Base-by-base conservation (phyloP, 2,113 vertebrate genomes). In the Nyctereutes procyonoides region DNA sequence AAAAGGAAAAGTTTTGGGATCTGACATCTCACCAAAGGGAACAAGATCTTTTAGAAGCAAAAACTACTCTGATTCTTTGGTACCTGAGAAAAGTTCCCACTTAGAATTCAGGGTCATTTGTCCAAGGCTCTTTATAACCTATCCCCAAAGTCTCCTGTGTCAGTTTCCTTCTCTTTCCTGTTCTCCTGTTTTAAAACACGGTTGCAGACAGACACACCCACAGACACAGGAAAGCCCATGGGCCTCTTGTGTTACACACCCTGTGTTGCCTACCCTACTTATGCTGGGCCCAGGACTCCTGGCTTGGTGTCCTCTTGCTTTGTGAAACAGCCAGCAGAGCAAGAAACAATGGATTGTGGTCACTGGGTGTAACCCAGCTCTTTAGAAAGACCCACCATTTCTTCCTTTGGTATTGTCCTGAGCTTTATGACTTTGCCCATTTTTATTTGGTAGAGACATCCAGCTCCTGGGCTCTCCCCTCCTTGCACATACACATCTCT, bases 1-100 rank as follows among this genome's bases (percentile, higher is more conserved):
- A 98, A 90, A 98, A 98, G 96, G 97, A 98, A 97, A 98, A 97
- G 98, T 98, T 96, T 96, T 84, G 96, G 89, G 89, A 93, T 76
- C 93, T 97, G 71, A 53, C 32, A 98, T 98, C 98, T 98, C 95
- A 97, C 86, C 24, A 95, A 96, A 97, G 90, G 94, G 97, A 98
- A 98, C 67, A 90, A 98, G 97, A 97, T 90, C 86, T 96, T 80
- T 98, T 97, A 98, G 97, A 98, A 98, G 91, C 96, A 97, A 98
- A 90, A 98, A 93, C 90, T 82, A 97, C 97, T 98, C 97, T 94
- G 95, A 97, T 83, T 26, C 4, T 73, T 93, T 97, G 96, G 95
- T 97, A 98, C 96, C 88, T 96, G 95, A 98, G 94, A 93, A 95
- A 98, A 98, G 74, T 98, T 98, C 98, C 96, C 97, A 95, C 83